A percentile compares a stretch with the other conserved stretches of the same genome.
phyloP scores from a whole-genome alignment of 2,113 vertebrate genomes.

The Geococcyx californianus region DNA sequence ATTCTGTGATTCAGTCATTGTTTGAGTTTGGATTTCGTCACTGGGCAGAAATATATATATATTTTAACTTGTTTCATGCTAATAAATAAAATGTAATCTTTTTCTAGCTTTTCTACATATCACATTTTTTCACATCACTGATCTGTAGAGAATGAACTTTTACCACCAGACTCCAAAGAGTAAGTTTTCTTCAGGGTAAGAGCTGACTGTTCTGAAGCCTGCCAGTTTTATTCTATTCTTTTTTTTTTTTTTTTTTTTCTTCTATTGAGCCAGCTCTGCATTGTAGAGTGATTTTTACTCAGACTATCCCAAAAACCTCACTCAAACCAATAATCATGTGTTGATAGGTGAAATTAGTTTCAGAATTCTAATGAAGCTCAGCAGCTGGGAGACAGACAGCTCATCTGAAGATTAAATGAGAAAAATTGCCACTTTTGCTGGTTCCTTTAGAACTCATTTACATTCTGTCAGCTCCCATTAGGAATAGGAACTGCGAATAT shows the following conservation, averaged over 20 bases:
- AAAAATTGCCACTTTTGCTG: conserved; percentile 91
- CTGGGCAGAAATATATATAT: not conserved
- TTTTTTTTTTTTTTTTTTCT: not conserved
- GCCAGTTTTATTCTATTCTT: not conserved
- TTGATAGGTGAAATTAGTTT: conserved; percentile 82
- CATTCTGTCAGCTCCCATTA: conserved; percentile 97
- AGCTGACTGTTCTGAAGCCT: conserved; percentile 60
- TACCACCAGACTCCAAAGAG: not conserved
- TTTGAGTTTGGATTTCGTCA: not conserved
- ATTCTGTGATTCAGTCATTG: too few species aligned
- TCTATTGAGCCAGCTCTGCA: conserved; percentile 49
- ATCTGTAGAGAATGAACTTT: not conserved
- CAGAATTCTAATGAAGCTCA: conserved; percentile 82
- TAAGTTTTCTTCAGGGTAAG: conserved; percentile 42
- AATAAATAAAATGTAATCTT: not conserved
- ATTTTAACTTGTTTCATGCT: not conserved
- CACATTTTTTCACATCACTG: not conserved
- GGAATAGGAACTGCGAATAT: conserved; percentile 69
- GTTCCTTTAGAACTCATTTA: conserved; percentile 94
- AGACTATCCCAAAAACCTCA: conserved; percentile 66
- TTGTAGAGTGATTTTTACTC: conserved; percentile 72
- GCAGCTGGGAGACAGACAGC: conserved; percentile 85
- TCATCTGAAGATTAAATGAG: conserved; percentile 93
- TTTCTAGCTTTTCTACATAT: not conserved
- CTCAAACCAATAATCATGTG: conserved; percentile 80